phyloP scores from a whole-genome alignment of 2,888 invertebrate genomes.

The Oscheius sp. region DNA sequence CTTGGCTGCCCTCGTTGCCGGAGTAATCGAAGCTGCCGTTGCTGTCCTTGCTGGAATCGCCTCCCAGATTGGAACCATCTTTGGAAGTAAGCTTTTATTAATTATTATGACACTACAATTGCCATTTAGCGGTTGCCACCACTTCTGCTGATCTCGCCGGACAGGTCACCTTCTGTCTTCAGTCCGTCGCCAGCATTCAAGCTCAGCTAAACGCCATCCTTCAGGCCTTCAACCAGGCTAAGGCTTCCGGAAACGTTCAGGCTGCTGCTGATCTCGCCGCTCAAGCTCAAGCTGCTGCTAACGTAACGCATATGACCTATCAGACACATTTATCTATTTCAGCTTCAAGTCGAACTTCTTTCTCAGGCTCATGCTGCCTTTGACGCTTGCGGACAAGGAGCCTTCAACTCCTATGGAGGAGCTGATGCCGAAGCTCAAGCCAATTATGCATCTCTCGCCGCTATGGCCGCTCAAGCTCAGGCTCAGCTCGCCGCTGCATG shows the following conservation, averaged over 20 bases:
- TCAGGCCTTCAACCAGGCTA: neutral
- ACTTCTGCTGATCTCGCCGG: neutral
- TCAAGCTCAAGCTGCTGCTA: slow-evolving; percentile 7
- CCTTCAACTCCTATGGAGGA: neutral
- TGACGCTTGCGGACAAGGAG: neutral
- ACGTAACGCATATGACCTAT: neutral
- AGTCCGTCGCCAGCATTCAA: neutral
- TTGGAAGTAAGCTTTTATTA: neutral
- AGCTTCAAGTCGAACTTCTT: slow-evolving; percentile 2
- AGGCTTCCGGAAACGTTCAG: neutral
- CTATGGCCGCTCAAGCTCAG: neutral
- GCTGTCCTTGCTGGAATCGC: neutral
- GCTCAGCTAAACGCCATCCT: neutral
- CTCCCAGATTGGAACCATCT: neutral
- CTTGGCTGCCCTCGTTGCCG: neutral
- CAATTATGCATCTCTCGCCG: neutral
- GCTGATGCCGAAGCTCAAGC: neutral
- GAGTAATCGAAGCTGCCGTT: slow-evolving; percentile 7
- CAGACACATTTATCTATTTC: too few species aligned
- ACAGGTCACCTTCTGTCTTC: neutral
- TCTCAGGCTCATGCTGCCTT: neutral
- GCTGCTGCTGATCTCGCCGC: neutral
- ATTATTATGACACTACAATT: neutral
- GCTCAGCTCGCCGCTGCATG: slow-evolving; percentile 2
- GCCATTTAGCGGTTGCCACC: neutral